phyloP scores from a whole-genome alignment of 2,113 vertebrate genomes.

The Pangasianodon gigas region DNA sequence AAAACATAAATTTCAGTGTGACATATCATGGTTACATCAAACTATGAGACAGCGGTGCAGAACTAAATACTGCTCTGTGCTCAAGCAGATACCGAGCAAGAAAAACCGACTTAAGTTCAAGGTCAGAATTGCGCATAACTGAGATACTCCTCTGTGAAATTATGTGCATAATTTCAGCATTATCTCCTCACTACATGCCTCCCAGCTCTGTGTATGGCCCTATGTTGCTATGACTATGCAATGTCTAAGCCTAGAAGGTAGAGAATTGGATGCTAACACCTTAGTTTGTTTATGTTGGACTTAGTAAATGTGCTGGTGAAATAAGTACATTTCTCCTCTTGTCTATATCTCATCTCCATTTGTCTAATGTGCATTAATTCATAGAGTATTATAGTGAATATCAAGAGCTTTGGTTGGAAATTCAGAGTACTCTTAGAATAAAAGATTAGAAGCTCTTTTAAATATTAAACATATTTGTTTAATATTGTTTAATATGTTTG shows the following conservation, averaged over 20 bases:
- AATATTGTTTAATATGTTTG: not conserved
- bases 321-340: not conserved
- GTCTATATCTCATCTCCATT: not conserved
- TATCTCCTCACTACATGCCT: not conserved
- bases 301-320: not conserved
- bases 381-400: not conserved
- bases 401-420: not conserved
- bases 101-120: not conserved
- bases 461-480: not conserved
- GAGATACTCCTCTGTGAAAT: too few relatives aligned
- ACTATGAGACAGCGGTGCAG: not conserved
- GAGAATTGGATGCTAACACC: not conserved
- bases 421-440: not conserved
- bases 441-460: not conserved
- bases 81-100: not conserved
- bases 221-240: not conserved
- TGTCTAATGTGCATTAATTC: not conserved
- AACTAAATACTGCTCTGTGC: too few relatives aligned
- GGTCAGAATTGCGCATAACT: too few relatives aligned
- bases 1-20: not conserved
- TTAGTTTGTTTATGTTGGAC: not conserved
- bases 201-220: not conserved
- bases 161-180: not conserved
- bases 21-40: not conserved
- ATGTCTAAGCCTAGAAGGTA: not conserved